Evolutionary conservation across 2,888 invertebrate species (phyloP), one percentile per base, ranked within the genome.

Genomic region (Plebejus anna): DNA sequence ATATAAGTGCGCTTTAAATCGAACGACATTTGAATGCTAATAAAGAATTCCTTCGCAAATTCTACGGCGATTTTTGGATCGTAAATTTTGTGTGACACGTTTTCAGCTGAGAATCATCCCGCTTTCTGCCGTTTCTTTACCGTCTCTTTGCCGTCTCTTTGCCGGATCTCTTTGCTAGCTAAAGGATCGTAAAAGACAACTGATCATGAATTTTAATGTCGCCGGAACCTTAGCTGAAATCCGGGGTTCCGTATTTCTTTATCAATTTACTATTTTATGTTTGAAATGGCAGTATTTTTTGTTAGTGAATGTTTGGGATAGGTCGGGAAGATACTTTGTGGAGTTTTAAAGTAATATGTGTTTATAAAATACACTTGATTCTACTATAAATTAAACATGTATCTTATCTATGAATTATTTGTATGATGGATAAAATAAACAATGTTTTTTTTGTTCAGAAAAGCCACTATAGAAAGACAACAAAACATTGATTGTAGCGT

Each of bases 141-240:
- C 22, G 57, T 59, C 77, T 78, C 80, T 66, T 66, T 66, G 66
- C 66, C 22, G 57, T 59, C 77, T 78, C 80, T 81, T 80, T 80
- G 81, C 78, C 79, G 79, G 61, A 11, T 61, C 61, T 61, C 32
- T 66, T 66, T 66, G 66, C 66, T 76, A 76, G 79, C 77, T 73
- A 76, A 80, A 79, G 80, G 77, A 80, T 76, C 79, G 81, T 80
- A 80, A 79, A 79, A 80, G 82, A 81, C 81, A 80, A 80, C 81
- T 78, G 78, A 81, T 81, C 82, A 81, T 82, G 82, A 82, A 82
- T 82, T 81, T 82, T 82, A 82, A 82, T 82, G 80, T 75, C 80
- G 77, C 76, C 76, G 76, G 76, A 78, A 76, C 75, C 28, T 66
- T 11, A 4, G 11, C 28, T 9, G 6, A 2, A 36, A 36, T 36